Percentiles rank a stretch among this genome's conserved stretches.
phyloP scores from a whole-genome alignment of 2,113 vertebrate genomes.

The Xyliphius kryptos region DNA sequence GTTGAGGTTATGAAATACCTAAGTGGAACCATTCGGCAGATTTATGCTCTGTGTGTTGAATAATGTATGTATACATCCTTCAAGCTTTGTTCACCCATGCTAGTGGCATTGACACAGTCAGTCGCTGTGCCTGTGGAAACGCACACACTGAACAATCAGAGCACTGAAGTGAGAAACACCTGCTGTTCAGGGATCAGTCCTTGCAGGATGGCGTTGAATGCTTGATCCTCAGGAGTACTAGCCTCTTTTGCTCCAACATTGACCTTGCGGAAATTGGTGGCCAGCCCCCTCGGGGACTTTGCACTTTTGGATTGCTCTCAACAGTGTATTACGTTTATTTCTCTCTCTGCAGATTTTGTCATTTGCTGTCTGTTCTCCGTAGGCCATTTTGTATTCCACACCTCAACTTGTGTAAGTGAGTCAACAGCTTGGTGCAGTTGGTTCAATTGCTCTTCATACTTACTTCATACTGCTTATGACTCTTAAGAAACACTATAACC shows the following conservation, averaged over 20 bases:
- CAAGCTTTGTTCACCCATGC: constrained; percentile 1
- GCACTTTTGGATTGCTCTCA: constrained; percentile 45
- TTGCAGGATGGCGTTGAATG: constrained; percentile 35
- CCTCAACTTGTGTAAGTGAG: constrained; percentile 32
- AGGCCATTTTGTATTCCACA: constrained; percentile 35
- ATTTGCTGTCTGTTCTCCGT: constrained; percentile 38
- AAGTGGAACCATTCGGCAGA: constrained; percentile 16
- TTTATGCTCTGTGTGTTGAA: constrained; percentile 12
- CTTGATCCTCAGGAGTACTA: constrained; percentile 36
- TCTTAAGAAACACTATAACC: constrained; percentile 18
- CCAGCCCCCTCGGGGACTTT: constrained; percentile 43
- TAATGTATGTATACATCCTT: constrained; percentile 23
- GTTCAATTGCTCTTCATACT: constrained; percentile 15
- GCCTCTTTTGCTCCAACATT: constrained; percentile 55
- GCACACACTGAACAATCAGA: constrained; percentile 20
- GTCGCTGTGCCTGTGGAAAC: constrained; percentile 7
- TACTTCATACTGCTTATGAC: constrained; percentile 1
- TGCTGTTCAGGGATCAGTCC: constrained; percentile 38
- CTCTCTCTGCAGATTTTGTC: constrained; percentile 46
- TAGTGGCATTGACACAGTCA: constrained; percentile 20
- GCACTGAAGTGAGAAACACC: constrained; percentile 33
- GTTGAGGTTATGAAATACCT: constrained; percentile 20
- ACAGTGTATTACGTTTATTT: constrained; percentile 48
- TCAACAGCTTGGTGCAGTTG: constrained; percentile 11
- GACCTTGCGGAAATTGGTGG: constrained; percentile 62